phyloP scores from a whole-genome alignment of 2,113 vertebrate species.

The Sigmodon hispidus region DNA sequence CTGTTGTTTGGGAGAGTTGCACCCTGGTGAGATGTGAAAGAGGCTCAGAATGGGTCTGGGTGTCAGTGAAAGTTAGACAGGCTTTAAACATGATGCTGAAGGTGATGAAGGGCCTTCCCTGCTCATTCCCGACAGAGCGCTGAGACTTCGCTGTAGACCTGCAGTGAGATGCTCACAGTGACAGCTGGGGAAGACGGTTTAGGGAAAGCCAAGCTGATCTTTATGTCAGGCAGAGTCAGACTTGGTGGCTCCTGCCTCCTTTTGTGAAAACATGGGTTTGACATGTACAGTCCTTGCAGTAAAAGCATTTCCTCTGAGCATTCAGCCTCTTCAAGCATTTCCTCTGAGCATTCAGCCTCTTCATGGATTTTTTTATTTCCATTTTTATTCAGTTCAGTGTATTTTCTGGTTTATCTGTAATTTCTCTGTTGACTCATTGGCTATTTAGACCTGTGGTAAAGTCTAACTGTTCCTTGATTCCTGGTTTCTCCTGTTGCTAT shows the following conservation, averaged over 20 bases:
- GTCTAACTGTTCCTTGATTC: slow-evolving; percentile 4
- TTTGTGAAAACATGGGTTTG: not conserved
- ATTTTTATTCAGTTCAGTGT: not conserved
- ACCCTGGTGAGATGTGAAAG: slow-evolving; percentile 13
- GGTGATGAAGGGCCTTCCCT: not conserved
- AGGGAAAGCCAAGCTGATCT: not conserved
- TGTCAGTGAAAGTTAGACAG: not conserved
- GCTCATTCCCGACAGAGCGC: not conserved
- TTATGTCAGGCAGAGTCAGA: not conserved
- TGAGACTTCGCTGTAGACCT: not conserved
- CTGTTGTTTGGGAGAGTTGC: not conserved
- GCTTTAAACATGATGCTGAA: not conserved
- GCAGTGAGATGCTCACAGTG: not conserved
- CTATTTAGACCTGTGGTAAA: not conserved
- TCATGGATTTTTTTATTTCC: not conserved
- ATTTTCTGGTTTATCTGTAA: not conserved
- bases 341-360: not conserved
- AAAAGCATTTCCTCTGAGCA: not conserved
- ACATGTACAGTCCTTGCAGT: not conserved
- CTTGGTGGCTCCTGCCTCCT: not conserved
- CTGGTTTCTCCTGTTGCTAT: not conserved
- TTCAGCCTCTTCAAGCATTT: not conserved
- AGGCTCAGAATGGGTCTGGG: not conserved
- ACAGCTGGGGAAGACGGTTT: not conserved
- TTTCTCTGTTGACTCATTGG: not conserved